Evolutionary conservation across 1,140 invertebrate genomes (phyloP), one percentile per base, ranked within the genome.

Genomic region (Pemphigus obesinymphae): DNA sequence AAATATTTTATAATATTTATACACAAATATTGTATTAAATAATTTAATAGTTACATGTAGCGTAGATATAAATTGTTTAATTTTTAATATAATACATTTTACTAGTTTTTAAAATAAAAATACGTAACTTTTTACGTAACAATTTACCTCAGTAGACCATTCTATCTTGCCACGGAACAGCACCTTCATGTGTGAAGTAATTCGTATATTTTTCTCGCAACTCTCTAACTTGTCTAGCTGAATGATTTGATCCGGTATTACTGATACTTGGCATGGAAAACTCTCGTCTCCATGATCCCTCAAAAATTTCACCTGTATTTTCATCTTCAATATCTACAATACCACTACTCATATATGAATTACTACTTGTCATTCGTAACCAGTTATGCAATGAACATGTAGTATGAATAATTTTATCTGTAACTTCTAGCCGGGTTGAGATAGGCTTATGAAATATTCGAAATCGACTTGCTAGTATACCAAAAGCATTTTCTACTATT

Each of bases 401-500:
- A 23, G 85, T 84, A n/a, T 84, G 66, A 63, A 86, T 84, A 82
- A 87, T 83, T 48, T 85, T 85, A 55, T 85, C 83, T 31, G 84
- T 85, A 50, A 83, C 86, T 82, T 85, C 84, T 80, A 85, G 83
- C 53, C 84, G 84, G 29, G 85, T 76, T 83, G 87, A 83, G 15
- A 88, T 85, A 66, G 86, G 82, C 45, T 73, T 85, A 17, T 85
- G 82, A 76, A 88, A 87, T 43, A 88, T 84, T 66, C 85, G 55
- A 83, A 87, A 88, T 31, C 84, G 78, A 68, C 72, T 53, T 26
- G 82, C 72, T 75, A 84, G 66, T 82, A 88, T 87, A 4, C 87
- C 87, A 85, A 88, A 88, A 37, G 86, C 85, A 85, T 88, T 88
- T 84, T 89, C 87, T 8, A 87, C 85, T 11, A 85, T 85, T 68